Conservation (phyloP, 2,888 invertebrate genomes). For the Venusia cambrica region DNA sequence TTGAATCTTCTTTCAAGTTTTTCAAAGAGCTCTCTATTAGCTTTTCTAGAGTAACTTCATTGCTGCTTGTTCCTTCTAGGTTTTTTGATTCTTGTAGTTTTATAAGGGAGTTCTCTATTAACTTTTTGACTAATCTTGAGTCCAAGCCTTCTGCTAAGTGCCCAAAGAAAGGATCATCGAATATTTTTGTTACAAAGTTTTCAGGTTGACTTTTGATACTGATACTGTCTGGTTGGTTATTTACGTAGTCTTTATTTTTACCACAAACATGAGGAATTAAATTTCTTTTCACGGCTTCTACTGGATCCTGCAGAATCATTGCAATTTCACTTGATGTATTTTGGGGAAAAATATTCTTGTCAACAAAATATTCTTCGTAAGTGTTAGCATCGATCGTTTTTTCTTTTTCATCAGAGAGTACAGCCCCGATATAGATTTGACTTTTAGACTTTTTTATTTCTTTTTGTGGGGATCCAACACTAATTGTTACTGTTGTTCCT, state of each 20-base stretch:
- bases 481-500: constrained; percentile 83
- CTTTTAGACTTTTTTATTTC: constrained; percentile 70
- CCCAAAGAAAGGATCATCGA: constrained; percentile 84
- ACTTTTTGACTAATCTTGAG: constrained; percentile 81
- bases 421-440: constrained; percentile 74
- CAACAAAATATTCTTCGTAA: constrained; percentile 68
- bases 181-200: constrained; percentile 80
- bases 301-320: constrained; percentile 85
- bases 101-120: constrained; percentile 85
- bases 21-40: constrained; percentile 74
- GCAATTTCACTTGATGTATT: constrained; percentile 62
- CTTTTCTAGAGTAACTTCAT: constrained; percentile 70
- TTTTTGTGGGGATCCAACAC: constrained; percentile 76
- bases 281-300: constrained; percentile 88
- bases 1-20: constrained; percentile 61
- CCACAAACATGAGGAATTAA: constrained; percentile 90
- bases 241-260: constrained; percentile 61
- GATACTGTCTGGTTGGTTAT: constrained; percentile 32
- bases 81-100: constrained; percentile 78
- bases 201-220: constrained; percentile 43
- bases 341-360: constrained; percentile 38
- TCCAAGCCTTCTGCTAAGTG: constrained; percentile 83
- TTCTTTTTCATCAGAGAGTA: constrained; percentile 49
- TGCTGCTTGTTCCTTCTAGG: constrained; percentile 68
- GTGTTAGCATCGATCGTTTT: constrained; percentile 52